Base-by-base conservation (phyloP, 1,140 invertebrate genomes). In the Idris sp. region DNA sequence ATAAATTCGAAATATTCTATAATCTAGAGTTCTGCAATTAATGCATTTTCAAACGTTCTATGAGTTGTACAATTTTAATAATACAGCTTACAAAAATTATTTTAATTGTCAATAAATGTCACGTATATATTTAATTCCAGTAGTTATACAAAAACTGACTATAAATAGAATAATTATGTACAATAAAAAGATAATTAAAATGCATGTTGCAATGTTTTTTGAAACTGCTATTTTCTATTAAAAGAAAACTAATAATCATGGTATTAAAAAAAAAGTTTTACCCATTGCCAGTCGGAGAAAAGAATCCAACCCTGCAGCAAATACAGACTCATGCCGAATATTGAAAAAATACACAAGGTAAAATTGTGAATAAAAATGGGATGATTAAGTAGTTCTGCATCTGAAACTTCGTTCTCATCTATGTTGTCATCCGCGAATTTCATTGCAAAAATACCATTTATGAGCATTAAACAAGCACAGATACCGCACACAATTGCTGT, bases 301-400 rank as follows among this genome's bases (percentile, higher is more conserved):
- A 83, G 51, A 5, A 85, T 64, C 84, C 85, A 88, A 13, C 67
- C 67, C 30, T 87, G 84, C 18, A 85, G 48, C 1, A 84, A 43
- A 51, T 85, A 86, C 4, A 87, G 9, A 13, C 31, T 53, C 79
- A 83, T 82, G 11, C 75, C 76, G 9, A 84, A 81, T 16, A 87
- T 79, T 11, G 85, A 86, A 14, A 85, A 10, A 13, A 85, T 79
- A 38, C 84, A 85, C 9, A 85, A 73, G 5, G 79, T 10, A 22
- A 86, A 86, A 67, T 84, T 84, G 33, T 86, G 86, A 41, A 86
- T 79, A 46, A 85, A 88, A 46, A 85, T 65, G 0, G 85, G 83
- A 81, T 87, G 83, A 1, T 41, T 11, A 4, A 84, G 19, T 35
- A 86, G 48, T 33, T 86, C 79, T 4, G 79, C 75, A 41, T 87